Base-by-base conservation (phyloP, 2,888 invertebrate genomes). In the Apodemia zela region DNA sequence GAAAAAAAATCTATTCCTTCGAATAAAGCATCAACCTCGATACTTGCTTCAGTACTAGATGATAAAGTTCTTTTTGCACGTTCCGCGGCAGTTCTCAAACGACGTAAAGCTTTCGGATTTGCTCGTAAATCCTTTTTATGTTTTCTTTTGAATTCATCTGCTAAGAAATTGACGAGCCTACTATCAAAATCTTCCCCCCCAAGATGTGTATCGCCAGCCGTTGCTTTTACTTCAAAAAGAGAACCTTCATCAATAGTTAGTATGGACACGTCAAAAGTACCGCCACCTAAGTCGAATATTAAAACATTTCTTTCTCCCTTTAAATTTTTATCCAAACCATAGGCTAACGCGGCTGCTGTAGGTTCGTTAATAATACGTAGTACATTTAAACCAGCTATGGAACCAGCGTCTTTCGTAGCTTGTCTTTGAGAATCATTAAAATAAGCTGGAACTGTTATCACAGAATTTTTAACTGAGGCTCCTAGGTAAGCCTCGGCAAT, bases 121-220 rank as follows among this genome's bases (percentile, higher is more conserved):
- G 80, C 85, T 21, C 89, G 84, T 58, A 97, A 74, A 74, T 97
- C 95, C 79, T 95, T 95, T 69, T 92, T 94, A 84, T 91, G 94
- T 76, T 95, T 96, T 15, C 95, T 87, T 76, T 94, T 93, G 80
- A 96, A 96, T 80, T 96, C 95, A 11, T 95, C 94, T 29, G 93
- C n/a, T n/a, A n/a, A n/a, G n/a, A n/a, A n/a, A n/a, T n/a, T n/a
- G n/a, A n/a, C n/a, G n/a, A n/a, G n/a, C n/a, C n/a, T n/a, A n/a
- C n/a, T n/a, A n/a, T n/a, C n/a, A n/a, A n/a, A n/a, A n/a, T n/a
- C n/a, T n/a, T 94, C 79, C 13, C 96, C 96, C 25, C 96, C 96
- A 62, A 96, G 92, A 78, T 96, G 97, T 6, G 97, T 97, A 78
- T 97, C 97, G 42, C 97, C 97, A 42, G 96, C 96, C 2, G 96